Base-by-base conservation (phyloP, 2,888 invertebrate genomes). In the Agrotis exclamationis region DNA sequence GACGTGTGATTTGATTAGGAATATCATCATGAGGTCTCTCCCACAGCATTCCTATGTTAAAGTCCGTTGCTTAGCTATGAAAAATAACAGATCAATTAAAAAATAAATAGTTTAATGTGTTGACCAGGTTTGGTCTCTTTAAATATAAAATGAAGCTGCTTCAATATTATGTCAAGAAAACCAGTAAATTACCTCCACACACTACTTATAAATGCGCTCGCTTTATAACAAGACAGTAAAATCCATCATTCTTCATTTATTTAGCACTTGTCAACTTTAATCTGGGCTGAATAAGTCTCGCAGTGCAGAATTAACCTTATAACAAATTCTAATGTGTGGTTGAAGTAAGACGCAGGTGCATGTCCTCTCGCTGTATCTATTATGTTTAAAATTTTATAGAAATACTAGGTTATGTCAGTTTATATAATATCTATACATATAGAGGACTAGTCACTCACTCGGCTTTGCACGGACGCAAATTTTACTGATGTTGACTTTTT, bases 271-370 rank as follows among this genome's bases (percentile, higher is more conserved):
- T 53, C 44, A 51, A 56, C 57, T 72, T 65, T 53, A 60, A 68
- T 54, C n/a, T 22, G 45, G n/a, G 24, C 24, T 76, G 51, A 60
- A 74, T 70, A 70, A 75, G 62, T 68, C 58, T 58, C n/a, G 11
- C 33, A 76, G 53, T 48, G 74, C 44, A 57, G 47, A 64, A 76
- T 78, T 84, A 84, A 82, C 73, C 83, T 82, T 56, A 74, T 63
- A 73, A 76, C 64, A 47, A 69, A 62, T 68, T 64, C 59, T 51
- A 62, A 70, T 44, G 24, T 54, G 51, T 67, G 22, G 57, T 56
- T 59, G 44, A 63, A 72, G 57, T 63, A 62, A 14, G 24, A 24
- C 18, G 64, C 84, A 83, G 82, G 82, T 83, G 84, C 74, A 68
- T 63, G 48, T 56, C 75, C 78, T 63, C 62, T 73, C 45, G 74